Base-by-base conservation (phyloP, 2,888 invertebrate genomes). In the Papilio gigon region DNA sequence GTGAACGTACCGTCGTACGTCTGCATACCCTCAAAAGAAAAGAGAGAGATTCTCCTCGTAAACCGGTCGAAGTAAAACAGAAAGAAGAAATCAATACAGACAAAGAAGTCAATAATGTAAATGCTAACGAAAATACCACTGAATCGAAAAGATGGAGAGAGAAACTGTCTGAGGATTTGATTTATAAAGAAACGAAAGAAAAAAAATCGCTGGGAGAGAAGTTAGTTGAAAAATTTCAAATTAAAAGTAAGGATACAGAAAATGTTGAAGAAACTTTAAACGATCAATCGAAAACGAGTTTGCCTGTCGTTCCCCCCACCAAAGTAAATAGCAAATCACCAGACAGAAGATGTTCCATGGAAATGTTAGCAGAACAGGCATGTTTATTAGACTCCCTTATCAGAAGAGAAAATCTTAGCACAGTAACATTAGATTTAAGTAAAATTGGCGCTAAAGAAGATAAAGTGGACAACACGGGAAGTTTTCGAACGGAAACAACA, bases 1-100 rank as follows among this genome's bases (percentile, higher is more conserved):
- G 97, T 12, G 95, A 95, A 71, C 92, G 96, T 40, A 93, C 95
- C 0, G 95, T 96, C 22, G 95, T 97, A 11, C 92, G 96, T 65
- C 88, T 97, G 47, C 95, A 95, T 73, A 96, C 96, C 0, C 90
- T 95, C 30, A 92, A 90, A 76, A 85, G 88, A 70, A 89, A 87
- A 77, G 89, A 89, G 70, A 89, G 89, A 78, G 87, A 93, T 74
- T 93, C 93, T 17, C 89, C 89, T 40, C 87, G 88, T 11, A 89
- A 88, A 65, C 83, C 86, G 44, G 69, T 75, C 68, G 79, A 83
- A 44, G 79, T 74, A 14, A 62, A 70, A 58, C 71, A 73, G 70
- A 67, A 60, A 35, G 63, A 70, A 25, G 59, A 64, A 12, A 8
- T 11, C 37, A 37, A 37, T 35, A 30, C 62, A 25, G 67, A 70